Percentiles rank a stretch among this genome's conserved stretches.
These are phyloP conservation scores for Rotaria magnacalcarata DNA, from an alignment of 2,888 invertebrate genomes.

Conservation along the genomic window DNA sequence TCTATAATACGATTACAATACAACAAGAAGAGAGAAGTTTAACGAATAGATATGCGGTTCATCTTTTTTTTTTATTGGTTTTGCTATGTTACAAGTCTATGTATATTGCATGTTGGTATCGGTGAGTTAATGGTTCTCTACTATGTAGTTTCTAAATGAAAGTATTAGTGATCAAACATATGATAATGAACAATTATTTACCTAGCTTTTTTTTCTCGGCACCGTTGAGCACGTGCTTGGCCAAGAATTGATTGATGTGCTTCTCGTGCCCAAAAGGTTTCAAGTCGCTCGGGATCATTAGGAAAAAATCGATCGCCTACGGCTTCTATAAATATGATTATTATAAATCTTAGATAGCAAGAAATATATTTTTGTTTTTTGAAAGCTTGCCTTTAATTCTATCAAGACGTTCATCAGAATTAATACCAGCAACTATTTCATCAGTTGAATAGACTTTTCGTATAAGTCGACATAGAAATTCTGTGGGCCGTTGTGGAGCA, in stretches of 20 bases:
- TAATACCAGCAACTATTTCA: neutral
- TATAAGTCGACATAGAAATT: slow-evolving; percentile 8
- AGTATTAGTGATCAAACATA: neutral
- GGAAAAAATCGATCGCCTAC: neutral
- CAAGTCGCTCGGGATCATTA: neutral
- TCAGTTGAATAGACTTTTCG: neutral
- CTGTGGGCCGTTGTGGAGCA: neutral
- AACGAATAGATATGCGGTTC: neutral
- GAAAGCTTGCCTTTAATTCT: neutral
- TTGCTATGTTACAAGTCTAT: neutral
- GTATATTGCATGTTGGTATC: neutral
- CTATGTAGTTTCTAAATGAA: neutral
- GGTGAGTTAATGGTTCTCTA: neutral
- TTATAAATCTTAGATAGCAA: neutral
- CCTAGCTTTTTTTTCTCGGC: neutral
- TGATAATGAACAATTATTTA: neutral
- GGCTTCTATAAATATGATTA: neutral
- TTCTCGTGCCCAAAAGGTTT: neutral
- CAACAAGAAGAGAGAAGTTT: neutral
- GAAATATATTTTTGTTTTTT: neutral
- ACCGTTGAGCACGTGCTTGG: slow-evolving; percentile 4
- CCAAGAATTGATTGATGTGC: neutral
- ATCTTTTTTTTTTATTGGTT: neutral
- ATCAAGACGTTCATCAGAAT: neutral
- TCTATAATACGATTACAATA: neutral